Base-by-base conservation (phyloP, 2,888 invertebrate species). In the Pyrrhia umbra region DNA sequence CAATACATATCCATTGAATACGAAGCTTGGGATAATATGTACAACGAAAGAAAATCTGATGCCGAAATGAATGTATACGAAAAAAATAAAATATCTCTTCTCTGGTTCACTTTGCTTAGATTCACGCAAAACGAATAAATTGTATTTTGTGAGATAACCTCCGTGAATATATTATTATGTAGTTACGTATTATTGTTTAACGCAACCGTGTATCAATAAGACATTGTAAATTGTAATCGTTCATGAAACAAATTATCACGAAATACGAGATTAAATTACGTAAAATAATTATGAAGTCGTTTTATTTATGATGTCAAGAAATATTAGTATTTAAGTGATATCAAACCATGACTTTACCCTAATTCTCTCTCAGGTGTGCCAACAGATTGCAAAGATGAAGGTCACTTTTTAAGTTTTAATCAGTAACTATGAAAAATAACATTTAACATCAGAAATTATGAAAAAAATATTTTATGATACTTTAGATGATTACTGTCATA, bases 181-280 rank as follows among this genome's bases (percentile, higher is more conserved):
- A 91, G 89, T 86, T 83, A 84, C 81, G 79, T 87, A 87, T 81
- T 89, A 88, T 91, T 90, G 45, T 77, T 92, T 91, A 90, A 88
- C 82, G 83, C 85, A 88, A 90, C 86, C 85, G 87, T 91, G 83
- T 93, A 91, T 90, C 85, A 81, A 86, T 91, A 93, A 91, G 88
- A 88, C 77, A 85, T 77, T 94, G 92, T 94, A 93, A 84, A 94
- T 93, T 93, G 88, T 94, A 94, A 93, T 91, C 91, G 86, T 91
- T 92, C 88, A 90, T 88, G 81, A 89, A 88, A 88, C 88, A 90
- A 90, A 86, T 90, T 78, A 90, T 91, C 88, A 91, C 85, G 76
- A 88, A 91, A 87, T 92, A 92, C 86, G 83, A 92, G 80, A 92
- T 90, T 91, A 93, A 93, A 92, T 86, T 87, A 85, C 84, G 76